A percentile compares a stretch with the other conserved stretches of the same genome.
Conservation (phyloP, 2,113 vertebrate genomes). For the Brachionichthys hirsutus region DNA sequence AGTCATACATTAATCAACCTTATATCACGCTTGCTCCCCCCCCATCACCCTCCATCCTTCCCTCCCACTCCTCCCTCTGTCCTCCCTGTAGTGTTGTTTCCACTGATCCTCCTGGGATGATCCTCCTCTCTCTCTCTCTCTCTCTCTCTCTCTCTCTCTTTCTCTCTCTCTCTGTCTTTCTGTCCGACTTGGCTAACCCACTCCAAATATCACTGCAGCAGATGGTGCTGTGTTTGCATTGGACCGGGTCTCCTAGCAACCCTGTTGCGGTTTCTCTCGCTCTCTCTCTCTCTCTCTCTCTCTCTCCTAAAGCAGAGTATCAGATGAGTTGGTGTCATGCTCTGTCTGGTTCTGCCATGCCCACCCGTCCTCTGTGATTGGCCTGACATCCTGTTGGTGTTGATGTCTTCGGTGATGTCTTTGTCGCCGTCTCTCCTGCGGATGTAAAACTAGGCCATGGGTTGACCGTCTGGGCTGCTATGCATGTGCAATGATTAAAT, state of each 20-base stretch:
- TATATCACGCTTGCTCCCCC: background rate
- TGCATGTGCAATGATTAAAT: conserved; percentile 48
- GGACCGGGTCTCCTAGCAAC: conserved; percentile 79
- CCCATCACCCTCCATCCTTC: conserved; percentile 4
- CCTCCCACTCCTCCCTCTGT: conserved; percentile 7
- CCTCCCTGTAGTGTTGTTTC: conserved; percentile 32
- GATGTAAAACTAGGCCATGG: conserved; percentile 51
- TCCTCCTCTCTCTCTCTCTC: conserved; percentile 15
- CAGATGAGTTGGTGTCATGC: conserved; percentile 64
- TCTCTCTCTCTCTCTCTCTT: conserved; percentile 18
- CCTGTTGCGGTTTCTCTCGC: conserved; percentile 40
- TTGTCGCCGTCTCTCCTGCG: background rate
- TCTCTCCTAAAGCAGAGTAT: conserved; percentile 48
- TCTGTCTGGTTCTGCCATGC: conserved; percentile 61
- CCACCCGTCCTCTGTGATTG: conserved; percentile 41
- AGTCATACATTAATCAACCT: conserved; percentile 48
- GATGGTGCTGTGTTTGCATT: conserved; percentile 77
- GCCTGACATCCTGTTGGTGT: conserved; percentile 42
- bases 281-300: conserved; percentile 20
- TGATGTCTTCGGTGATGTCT: conserved; percentile 47
- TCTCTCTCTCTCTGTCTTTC: conserved; percentile 23
- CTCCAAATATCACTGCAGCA: conserved; percentile 72
- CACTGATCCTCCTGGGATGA: conserved; percentile 40
- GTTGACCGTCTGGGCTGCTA: conserved; percentile 46
- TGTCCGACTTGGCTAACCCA: conserved; percentile 52